phyloP scores from a whole-genome alignment of 2,888 invertebrate genomes.

The Vanessa cardui region DNA sequence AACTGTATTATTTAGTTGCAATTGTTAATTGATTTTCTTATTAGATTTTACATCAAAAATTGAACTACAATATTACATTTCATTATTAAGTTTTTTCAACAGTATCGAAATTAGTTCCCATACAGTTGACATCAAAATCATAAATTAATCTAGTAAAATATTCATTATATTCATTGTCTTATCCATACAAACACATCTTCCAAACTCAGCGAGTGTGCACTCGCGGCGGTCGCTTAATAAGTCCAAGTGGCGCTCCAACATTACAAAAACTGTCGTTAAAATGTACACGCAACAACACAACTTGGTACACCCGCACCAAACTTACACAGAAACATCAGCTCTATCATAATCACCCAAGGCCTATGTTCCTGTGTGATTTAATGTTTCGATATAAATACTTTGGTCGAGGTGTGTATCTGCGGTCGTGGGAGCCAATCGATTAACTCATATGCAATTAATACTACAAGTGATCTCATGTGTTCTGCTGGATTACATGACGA shows the following conservation, averaged over 20 bases:
- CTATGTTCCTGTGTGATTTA: conserved; percentile 14
- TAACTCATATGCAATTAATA: conserved; percentile 55
- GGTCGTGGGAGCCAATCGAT: conserved; percentile 73
- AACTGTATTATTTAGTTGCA: too few relatives aligned
- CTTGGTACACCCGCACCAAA: conserved; percentile 10
- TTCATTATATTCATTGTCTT: conserved; percentile 33
- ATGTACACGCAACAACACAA: conserved; percentile 40
- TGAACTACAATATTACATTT: too few relatives aligned
- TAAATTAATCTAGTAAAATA: not conserved
- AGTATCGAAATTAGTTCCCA: not conserved
- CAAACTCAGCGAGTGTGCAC: conserved; percentile 37
- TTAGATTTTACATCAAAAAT: too few relatives aligned
- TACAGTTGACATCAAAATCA: not conserved
- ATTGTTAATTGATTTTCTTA: too few relatives aligned
- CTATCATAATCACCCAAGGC: conserved; percentile 1
- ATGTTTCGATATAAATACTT: conserved; percentile 21
- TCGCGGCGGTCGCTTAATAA: conserved; percentile 67
- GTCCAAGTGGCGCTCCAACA: conserved; percentile 73
- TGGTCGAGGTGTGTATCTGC: conserved; percentile 28
- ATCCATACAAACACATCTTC: conserved; percentile 53
- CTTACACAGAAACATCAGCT: conserved; percentile 3
- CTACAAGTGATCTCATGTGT: conserved; percentile 67
- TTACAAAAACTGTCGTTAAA: conserved; percentile 65
- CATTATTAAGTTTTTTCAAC: too few relatives aligned
- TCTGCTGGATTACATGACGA: conserved; percentile 40